Base-by-base conservation (phyloP, 2,888 invertebrate species). In the Drosophila ezoana region DNA sequence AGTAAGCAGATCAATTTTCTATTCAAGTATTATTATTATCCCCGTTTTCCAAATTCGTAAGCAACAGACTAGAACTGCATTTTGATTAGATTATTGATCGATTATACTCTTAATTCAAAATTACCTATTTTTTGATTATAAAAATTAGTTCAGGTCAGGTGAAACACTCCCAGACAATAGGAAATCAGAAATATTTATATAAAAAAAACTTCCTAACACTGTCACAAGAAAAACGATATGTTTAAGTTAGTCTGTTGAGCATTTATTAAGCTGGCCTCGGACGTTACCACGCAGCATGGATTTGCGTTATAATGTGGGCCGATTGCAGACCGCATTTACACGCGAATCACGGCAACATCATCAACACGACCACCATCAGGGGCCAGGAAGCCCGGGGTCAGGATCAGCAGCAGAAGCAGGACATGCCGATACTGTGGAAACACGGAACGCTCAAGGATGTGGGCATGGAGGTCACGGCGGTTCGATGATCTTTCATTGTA, bases 201-300 rank as follows among this genome's bases (percentile, higher is more conserved):
- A 16, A 10, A 40, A 10, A 28, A 49, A 37, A 37, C 32, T 45
- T 51, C 28, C 28, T 1, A 38, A 28, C n/a, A 54, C 40, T 72
- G 51, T 72, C 49, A 41, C 3, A 16, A 40, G 20, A 43, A 44
- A 51, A 37, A 51, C 32, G 59, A 58, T 32, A 54, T 54, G 47
- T 16, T 43, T 28, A 35, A 33, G 28, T 9, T 28, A 37, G 54
- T 43, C 45, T 28, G 28, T 28, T 28, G 28, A 28, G 51, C 40
- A 44, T 57, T 9, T 23, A 47, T 35, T 13, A 45, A 52, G 33
- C 40, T 14, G 11, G 28, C 37, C 43, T 61, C 37, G 51, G 67
- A 43, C 38, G 54, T 49, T 38, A 51, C 13, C 45, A 44, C 33
- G 41, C 38, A 52, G 14, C 40, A 72, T 76, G 77, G 54, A 67